These are phyloP conservation scores for Amblyjoppa proteus DNA, from an alignment of 2,888 invertebrate genomes.

Conservation along the genomic window DNA sequence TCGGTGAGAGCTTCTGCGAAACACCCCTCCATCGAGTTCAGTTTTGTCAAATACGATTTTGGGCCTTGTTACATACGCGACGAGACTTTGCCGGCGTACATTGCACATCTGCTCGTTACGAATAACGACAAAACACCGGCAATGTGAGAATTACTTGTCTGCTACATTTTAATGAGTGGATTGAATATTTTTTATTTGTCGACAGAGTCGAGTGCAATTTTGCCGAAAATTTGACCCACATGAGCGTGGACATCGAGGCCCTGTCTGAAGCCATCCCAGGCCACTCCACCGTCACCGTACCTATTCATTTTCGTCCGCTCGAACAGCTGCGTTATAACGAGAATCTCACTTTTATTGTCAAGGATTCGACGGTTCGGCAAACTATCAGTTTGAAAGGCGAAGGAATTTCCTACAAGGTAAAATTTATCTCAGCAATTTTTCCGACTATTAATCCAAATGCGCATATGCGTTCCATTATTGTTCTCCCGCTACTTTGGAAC, in stretches of 20 bases:
- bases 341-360: constrained; percentile 86
- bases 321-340: constrained; percentile 86
- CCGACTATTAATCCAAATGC: neutral
- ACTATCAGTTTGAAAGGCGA: constrained; percentile 87
- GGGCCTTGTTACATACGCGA: constrained; percentile 88
- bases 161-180: neutral
- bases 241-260: constrained; percentile 85
- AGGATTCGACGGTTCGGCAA: constrained; percentile 85
- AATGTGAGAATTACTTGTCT: constrained; percentile 75
- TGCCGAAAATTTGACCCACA: constrained; percentile 84
- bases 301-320: constrained; percentile 87
- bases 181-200: neutral
- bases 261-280: constrained; percentile 84
- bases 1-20: constrained; percentile 87
- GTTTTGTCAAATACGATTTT: constrained; percentile 88
- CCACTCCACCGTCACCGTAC: constrained; percentile 84
- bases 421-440: neutral
- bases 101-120: constrained; percentile 80
- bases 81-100: constrained; percentile 85
- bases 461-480: neutral
- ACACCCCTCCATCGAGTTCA: constrained; percentile 87
- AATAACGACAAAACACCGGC: constrained; percentile 81
- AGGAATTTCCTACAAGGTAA: constrained; percentile 84
- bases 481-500: too few relatives aligned
- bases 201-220: constrained; percentile 86